Conservation (phyloP, 1,140 invertebrate species). For the Oncopeltus fasciatus region DNA sequence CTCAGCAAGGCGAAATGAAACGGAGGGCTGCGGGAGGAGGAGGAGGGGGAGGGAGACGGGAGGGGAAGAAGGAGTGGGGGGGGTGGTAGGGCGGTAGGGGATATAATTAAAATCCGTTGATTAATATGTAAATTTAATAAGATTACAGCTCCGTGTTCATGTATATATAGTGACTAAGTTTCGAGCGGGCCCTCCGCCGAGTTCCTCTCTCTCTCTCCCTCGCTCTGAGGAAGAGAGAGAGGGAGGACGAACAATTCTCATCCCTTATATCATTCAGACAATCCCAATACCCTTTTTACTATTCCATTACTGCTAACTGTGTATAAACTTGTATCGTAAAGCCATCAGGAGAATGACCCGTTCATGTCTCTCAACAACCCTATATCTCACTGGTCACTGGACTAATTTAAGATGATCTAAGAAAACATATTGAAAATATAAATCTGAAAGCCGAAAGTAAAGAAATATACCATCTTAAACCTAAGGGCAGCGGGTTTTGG, state of each 20-base stretch:
- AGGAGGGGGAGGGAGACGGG: constrained; percentile 5
- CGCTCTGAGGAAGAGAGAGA: too few species aligned
- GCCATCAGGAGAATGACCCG: too few species aligned
- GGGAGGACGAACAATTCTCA: not conserved
- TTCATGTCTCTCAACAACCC: too few species aligned
- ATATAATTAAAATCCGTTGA: constrained; percentile 93
- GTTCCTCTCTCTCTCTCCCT: constrained; percentile 1
- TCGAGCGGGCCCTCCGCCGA: constrained; percentile 1
- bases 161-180: constrained; percentile 25
- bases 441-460: too few species aligned
- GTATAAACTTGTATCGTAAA: not conserved
- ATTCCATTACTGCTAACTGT: not conserved
- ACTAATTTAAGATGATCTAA: not conserved
- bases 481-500: too few species aligned
- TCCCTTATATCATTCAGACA: constrained; percentile 3
- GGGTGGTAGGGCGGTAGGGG: constrained; percentile 35
- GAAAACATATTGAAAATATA: too few species aligned
- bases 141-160: constrained; percentile 55
- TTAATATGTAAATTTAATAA: constrained; percentile 97
- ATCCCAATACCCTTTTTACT: not conserved
- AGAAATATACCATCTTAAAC: too few species aligned
- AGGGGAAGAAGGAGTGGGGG: not conserved
- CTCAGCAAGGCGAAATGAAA: constrained; percentile 20
- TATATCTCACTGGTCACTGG: too few species aligned
- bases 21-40: constrained; percentile 26